Evolutionary conservation across 2,797 vertebrate species (phyloP), one percentile per base, ranked within the genome.

Genomic region (Poeciliopsis gracilis): DNA sequence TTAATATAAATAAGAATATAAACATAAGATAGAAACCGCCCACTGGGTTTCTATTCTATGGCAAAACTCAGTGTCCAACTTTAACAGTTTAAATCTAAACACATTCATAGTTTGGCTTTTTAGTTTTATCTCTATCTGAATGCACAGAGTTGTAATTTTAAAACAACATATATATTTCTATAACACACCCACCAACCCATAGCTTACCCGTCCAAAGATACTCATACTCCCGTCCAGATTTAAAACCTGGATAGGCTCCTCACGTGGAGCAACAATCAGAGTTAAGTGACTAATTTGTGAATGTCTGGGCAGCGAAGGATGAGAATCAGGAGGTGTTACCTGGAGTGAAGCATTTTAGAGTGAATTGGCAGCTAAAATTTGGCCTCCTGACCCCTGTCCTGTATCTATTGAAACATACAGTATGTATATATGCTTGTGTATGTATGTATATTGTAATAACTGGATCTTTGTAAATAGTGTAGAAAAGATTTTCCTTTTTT

Each of bases 391-490:
- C 85, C 81, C 84, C 73, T 84, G 89, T 88, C 82, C 84, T 88
- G 77, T 91, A 91, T 86, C 83, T 92, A 83, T 88, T 84, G 80
- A 89, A 87, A 89, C 77, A 79, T 67, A 76, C 73, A 49, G 33
- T 20, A 28, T 71, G 67, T 61, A 67, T 74, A 59, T 67, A 49
- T 66, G 30, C 8, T 3, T 61, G n/a, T 59, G 59, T 49, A 38
- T 75, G 45, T 59, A 38, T 75, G 45, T 89, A 87, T 43, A 43
- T 10, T 89, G 83, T 80, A 89, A 86, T 72, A 83, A 73, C 81
- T n/a, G 82, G 88, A 88, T 92, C 88, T 92, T 93, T 95, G 94
- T 95, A 96, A 92, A 96, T 94, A 94, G 94, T 91, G 82, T 96
- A 96, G 95, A 92, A 92, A 95, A 84, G 77, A 79, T 75, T 70